Percentiles rank a stretch among this genome's conserved stretches.
These are phyloP conservation scores for Eulemur albifrons DNA, from an alignment of 2,797 vertebrate species.

Conservation along the genomic window DNA sequence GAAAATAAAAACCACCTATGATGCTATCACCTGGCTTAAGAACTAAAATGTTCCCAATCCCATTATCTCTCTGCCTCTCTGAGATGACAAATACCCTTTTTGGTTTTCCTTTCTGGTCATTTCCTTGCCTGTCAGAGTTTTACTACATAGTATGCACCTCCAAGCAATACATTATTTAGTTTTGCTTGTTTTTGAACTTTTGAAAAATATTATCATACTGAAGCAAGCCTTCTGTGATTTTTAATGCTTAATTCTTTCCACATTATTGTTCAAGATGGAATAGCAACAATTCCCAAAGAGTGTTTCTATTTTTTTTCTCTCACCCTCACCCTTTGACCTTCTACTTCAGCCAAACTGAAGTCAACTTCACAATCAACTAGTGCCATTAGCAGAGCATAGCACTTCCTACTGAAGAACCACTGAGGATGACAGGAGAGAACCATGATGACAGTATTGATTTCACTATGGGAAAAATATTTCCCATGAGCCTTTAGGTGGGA, in stretches of 20 bases:
- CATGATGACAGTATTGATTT: not conserved
- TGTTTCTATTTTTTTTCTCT: not conserved
- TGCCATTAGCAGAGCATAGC: not conserved
- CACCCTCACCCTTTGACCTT: not conserved
- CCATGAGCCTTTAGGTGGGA: not conserved
- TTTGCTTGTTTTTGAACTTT: slow-evolving; percentile 13
- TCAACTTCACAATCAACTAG: not conserved
- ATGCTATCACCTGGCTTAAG: slow-evolving; percentile 4
- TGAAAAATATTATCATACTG: not conserved
- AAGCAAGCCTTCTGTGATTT: not conserved
- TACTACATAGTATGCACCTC: not conserved
- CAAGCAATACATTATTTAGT: not conserved
- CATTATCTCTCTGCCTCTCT: not conserved
- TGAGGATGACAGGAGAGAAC: not conserved
- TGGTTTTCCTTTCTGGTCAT: not conserved
- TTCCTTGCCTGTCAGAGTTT: not conserved
- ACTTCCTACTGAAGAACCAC: not conserved
- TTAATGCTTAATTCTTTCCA: not conserved
- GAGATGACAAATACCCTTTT: not conserved
- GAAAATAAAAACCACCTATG: not conserved
- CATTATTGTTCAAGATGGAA: not conserved
- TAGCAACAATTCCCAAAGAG: not conserved
- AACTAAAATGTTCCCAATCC: not conserved
- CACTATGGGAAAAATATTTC: not conserved
- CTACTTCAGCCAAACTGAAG: not conserved